Conservation (phyloP, 2,797 vertebrate species). For the Cichlasoma orientale region DNA sequence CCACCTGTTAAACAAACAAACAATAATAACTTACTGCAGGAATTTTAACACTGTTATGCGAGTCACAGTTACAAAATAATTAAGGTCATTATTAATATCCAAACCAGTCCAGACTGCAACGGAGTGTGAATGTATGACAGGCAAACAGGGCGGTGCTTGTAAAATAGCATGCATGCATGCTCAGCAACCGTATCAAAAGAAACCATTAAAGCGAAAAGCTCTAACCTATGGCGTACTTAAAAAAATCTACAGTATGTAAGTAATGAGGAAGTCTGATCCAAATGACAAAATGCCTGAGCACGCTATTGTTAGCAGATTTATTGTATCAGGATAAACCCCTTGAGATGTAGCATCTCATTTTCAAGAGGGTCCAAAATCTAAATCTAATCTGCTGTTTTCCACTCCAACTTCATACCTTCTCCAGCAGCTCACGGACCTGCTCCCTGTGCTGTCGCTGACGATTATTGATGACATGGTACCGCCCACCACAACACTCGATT, state of each 20-base stretch:
- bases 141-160: constrained; percentile 30
- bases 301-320: background rate
- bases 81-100: background rate
- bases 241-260: background rate
- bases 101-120: constrained; percentile 17
- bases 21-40: background rate
- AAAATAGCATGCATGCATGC: background rate
- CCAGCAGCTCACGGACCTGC: constrained; percentile 79
- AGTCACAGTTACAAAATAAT: background rate
- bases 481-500: constrained; percentile 65
- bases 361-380: too few relatives aligned
- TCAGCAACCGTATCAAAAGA: background rate
- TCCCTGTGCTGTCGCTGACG: constrained; percentile 61
- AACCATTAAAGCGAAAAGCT: background rate
- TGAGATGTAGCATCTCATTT: background rate
- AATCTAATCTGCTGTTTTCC: background rate
- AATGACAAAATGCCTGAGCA: background rate
- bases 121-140: background rate
- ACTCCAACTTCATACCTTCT: constrained; percentile 64
- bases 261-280: background rate
- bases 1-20: constrained; percentile 65
- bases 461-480: constrained; percentile 82
- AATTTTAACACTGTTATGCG: background rate
- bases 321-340: background rate
- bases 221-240: background rate